These are phyloP conservation scores for Zoanthus sociatus DNA, from an alignment of 92 coral and sea anemone species.

Conservation along the genomic window DNA sequence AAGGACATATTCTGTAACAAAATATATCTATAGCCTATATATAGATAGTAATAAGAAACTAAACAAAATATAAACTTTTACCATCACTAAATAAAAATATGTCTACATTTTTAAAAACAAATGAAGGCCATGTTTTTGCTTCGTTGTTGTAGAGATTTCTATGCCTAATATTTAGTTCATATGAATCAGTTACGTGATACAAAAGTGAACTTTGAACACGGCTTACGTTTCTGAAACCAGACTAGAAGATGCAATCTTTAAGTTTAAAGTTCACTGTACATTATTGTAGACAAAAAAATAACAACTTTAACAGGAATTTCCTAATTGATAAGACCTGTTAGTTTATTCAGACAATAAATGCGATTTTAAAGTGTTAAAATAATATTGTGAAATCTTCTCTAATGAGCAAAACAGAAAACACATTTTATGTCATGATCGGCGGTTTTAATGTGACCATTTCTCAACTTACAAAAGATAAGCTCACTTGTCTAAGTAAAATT, in stretches of 20 bases:
- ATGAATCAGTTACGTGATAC: background rate
- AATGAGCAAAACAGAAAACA: conserved; percentile 7
- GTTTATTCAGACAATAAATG: conserved; percentile 14
- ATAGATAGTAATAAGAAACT: no score
- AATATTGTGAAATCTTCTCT: background rate
- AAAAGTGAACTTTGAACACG: background rate
- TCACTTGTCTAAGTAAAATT: background rate
- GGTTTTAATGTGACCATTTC: background rate
- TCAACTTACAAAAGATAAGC: conserved; percentile 10
- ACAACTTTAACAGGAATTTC: background rate
- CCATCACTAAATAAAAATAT: background rate
- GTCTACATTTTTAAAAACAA: background rate
- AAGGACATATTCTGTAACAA: no score
- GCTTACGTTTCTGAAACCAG: background rate
- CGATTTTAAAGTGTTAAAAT: conserved; percentile 27
- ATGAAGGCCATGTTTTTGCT: background rate
- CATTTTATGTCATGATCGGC: background rate
- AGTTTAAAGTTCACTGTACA: background rate
- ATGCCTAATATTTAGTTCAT: background rate
- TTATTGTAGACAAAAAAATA: conserved; percentile 10
- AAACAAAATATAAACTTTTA: background rate
- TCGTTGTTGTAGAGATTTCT: background rate
- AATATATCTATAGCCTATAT: no score
- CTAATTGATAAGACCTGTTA: conserved; percentile 3
- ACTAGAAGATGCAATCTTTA: conserved; percentile 10